phyloP scores from a whole-genome alignment of 2,888 invertebrate species.

The Ecliptopera silaceata region DNA sequence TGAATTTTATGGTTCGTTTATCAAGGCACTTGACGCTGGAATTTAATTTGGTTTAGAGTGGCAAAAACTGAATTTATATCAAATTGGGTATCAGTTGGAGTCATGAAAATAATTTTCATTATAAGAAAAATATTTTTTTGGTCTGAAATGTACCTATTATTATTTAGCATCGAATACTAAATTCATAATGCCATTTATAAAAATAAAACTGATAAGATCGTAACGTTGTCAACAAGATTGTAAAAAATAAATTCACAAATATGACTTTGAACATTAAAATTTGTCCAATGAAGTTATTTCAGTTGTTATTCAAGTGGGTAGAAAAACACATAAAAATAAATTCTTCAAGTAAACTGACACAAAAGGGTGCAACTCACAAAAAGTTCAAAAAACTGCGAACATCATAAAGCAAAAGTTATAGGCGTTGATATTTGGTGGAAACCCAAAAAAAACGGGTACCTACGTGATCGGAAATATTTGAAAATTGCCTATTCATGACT shows the following conservation, averaged over 20 bases:
- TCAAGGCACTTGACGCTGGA: constrained; percentile 5
- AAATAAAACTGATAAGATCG: background rate
- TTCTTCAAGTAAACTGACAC: background rate
- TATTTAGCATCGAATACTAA: too few species aligned
- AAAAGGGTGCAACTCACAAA: constrained; percentile 2
- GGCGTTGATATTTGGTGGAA: constrained; percentile 55
- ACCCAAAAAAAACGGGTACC: constrained; percentile 63
- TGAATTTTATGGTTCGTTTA: constrained; percentile 11
- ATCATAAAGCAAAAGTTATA: constrained; percentile 47
- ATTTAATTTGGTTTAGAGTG: constrained; percentile 18
- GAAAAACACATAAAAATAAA: constrained; percentile 7
- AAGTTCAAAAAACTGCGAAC: constrained; percentile 16
- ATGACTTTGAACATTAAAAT: constrained; percentile 6
- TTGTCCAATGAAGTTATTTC: constrained; percentile 11
- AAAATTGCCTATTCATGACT: constrained; percentile 73
- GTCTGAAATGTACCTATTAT: too few species aligned
- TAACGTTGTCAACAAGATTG: constrained; percentile 15
- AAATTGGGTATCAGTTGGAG: constrained; percentile 18
- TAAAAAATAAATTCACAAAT: constrained; percentile 15
- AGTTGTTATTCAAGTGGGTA: constrained; percentile 9
- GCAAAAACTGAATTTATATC: constrained; percentile 13
- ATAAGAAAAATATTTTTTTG: background rate
- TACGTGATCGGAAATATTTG: constrained; percentile 70
- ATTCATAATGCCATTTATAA: too few species aligned
- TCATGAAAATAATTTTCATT: background rate